Base-by-base conservation (phyloP, 2,888 invertebrate species). In the Oscheius sp. region DNA sequence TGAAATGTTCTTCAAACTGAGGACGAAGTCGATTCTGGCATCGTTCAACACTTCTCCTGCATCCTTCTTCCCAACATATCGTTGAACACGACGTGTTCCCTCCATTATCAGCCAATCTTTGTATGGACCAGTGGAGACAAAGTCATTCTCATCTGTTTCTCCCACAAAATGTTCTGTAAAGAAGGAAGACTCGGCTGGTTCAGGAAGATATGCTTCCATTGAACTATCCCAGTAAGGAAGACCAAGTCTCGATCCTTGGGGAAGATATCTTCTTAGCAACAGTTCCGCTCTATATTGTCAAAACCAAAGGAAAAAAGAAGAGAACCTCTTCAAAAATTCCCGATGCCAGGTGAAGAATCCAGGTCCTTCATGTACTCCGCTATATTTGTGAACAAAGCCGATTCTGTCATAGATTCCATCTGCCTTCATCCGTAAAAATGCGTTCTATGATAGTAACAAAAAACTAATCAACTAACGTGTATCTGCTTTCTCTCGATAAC, bases 151-250 rank as follows among this genome's bases (percentile, higher is more conserved):
- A 26, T 79, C 78, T 6, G 74, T 54, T n/a, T 74, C 72, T 6
- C 86, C 86, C 36, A 85, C 49, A 65, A 86, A 83, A 36, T 81
- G 69, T 0, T 74, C 49, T 17, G 54, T 28, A 82, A 85, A 86
- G 38, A 86, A 73, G 5, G 85, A 72, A 1, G 86, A 86, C 26
- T 84, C 78, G 14, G 75, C 68, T 0, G 82, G 79, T 22, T 85
- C 80, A 2, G 81, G 81, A 1, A 86, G 74, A 22, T 71, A 73
- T 38, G 80, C 71, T 67, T 86, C 86, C 30, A 86, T 69, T 4
- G 82, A 81, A 30, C 80, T 79, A 74, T 86, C 86, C 86, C 86
- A 86, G 71, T 85, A 86, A 0, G 86, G 86, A 6, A 86, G 65
- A 9, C 67, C 67, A 4, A 86, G 80, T 20, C 73, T 67, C 5